Evolutionary conservation across 2,888 invertebrate genomes (phyloP), one percentile per base, ranked within the genome.

Genomic region (Aleiodes leptofemur): DNA sequence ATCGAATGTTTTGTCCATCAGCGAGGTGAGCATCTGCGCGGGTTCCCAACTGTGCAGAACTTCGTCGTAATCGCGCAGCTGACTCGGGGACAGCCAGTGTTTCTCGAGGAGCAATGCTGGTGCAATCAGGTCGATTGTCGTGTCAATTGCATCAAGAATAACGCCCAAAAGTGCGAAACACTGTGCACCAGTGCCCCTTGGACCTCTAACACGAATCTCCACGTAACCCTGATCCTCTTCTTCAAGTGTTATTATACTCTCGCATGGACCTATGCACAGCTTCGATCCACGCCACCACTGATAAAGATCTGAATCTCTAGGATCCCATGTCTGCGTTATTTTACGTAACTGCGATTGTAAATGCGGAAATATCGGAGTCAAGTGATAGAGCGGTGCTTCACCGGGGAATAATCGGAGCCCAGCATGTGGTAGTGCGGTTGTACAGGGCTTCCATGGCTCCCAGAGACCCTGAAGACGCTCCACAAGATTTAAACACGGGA

Each of bases 241-340:
- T 79, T 92, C 92, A 79, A 94, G 89, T 4, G 93, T 93, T 14
- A 95, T 90, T 70, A 95, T 90, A 71, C 94, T 93, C 86, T 95
- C 95, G 76, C 95, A 90, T 55, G 92, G 91, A 0, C 93, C 93
- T 66, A 93, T 92, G 85, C 93, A 93, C 81, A 95, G 90, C 86
- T 94, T 94, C 51, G 94, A 94, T 55, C 95, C 95, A 81, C 92
- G 91, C 87, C 92, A 92, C 94, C 94, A 95, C 86, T 95, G 95
- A 82, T 93, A 93, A 55, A 95, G 89, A 86, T 95, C 94, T 1
- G 91, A 92, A 77, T 94, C 94, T 34, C 90, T 90, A 50, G 85
- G 86, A 80, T 89, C 88, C 90, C 90, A 91, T 14, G 91, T 90
- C 78, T 91, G 91, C 64, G 91, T 90, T 53, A 91, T 91, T 77